Conservation (phyloP, 2,888 invertebrate species). For the Stramonita haemastoma region DNA sequence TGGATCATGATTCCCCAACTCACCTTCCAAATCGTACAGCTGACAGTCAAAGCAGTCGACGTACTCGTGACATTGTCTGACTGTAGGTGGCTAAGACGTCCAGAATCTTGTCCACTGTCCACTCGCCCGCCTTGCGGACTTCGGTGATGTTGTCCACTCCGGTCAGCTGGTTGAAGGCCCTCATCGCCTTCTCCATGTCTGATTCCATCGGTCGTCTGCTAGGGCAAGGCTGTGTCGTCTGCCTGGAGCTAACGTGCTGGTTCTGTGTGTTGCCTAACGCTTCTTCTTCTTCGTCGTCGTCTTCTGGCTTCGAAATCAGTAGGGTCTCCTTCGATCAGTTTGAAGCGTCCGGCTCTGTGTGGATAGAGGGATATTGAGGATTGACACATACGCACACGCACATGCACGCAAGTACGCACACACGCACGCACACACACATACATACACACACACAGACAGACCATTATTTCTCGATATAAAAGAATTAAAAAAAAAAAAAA, state of each 20-base stretch:
- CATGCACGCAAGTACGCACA: no score
- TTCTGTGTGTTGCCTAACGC: not conserved
- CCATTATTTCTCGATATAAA: no score
- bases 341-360: not conserved
- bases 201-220: not conserved
- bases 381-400: no score
- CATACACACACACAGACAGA: no score
- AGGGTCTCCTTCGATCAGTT: not conserved
- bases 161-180: not conserved
- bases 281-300: not conserved
- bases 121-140: not conserved
- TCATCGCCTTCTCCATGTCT: not conserved
- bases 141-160: not conserved
- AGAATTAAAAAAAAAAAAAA: no score
- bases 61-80: not conserved
- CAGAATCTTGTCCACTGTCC: not conserved
- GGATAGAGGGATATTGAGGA: not conserved
- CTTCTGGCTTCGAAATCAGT: not conserved
- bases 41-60: not conserved
- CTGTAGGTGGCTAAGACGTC: not conserved
- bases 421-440: no score
- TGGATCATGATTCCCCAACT: no score
- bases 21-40: constrained; percentile 8
- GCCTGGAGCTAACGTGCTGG: not conserved
- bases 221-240: not conserved